A percentile compares a stretch with the other conserved stretches of the same genome.
These are phyloP conservation scores for Halictus ligatus DNA, from an alignment of 2,888 invertebrate genomes.

Conservation along the genomic window DNA sequence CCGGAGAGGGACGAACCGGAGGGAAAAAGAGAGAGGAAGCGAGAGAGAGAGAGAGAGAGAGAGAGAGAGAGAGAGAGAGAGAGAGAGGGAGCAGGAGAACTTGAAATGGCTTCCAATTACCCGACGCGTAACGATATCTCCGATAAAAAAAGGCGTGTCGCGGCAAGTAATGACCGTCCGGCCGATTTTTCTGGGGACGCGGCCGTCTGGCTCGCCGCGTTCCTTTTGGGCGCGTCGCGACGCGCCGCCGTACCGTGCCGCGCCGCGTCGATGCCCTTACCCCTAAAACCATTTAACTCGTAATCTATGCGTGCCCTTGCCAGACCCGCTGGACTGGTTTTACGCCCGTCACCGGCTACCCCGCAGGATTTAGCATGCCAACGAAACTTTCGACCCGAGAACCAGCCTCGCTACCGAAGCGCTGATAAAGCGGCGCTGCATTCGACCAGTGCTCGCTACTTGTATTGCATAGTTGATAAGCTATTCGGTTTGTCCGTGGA, in stretches of 20 bases:
- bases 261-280: slow-evolving; percentile 37
- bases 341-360: slow-evolving; percentile 23
- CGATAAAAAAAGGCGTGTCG: slow-evolving; percentile 51
- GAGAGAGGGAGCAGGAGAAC: slow-evolving; percentile 17
- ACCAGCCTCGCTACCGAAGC: not conserved
- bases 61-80: not conserved
- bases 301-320: slow-evolving; percentile 54
- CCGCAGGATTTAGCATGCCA: not conserved
- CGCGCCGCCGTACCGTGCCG: not conserved
- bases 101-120: slow-evolving; percentile 58
- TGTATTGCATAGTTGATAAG: not conserved
- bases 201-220: not conserved
- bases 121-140: slow-evolving; percentile 53
- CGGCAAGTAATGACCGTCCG: slow-evolving; percentile 49
- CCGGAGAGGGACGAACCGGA: not conserved
- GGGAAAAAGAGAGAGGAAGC: not conserved
- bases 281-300: slow-evolving; percentile 49
- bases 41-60: not conserved
- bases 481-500: not conserved
- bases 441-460: not conserved
- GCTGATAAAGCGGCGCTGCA: slow-evolving; percentile 10
- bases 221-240: slow-evolving; percentile 17
- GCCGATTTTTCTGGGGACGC: slow-evolving; percentile 40
- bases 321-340: slow-evolving; percentile 51
- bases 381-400: slow-evolving; percentile 23